Conservation (phyloP, 2,888 invertebrate genomes). For the Tryphoninae sp. region DNA sequence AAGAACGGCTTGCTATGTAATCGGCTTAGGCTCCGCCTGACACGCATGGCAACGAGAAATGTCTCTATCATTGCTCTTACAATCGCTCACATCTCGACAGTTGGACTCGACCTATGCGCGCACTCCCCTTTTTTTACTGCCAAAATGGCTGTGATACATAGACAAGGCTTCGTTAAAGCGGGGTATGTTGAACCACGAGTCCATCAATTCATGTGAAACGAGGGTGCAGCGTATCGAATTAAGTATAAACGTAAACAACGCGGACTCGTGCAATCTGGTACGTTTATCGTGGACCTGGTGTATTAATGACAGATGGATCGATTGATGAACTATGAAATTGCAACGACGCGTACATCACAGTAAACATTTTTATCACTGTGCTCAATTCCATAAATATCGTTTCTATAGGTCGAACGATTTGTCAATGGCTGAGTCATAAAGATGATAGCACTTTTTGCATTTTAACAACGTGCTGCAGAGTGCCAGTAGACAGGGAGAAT, state of each 20-base stretch:
- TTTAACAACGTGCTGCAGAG: neutral
- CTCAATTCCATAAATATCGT: neutral
- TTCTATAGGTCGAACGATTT: neutral
- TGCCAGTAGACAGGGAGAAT: neutral
- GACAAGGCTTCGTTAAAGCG: neutral
- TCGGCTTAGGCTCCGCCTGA: conserved; percentile 58
- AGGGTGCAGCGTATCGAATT: neutral
- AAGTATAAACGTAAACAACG: neutral
- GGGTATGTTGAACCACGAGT: neutral
- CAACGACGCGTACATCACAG: neutral
- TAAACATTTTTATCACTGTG: neutral
- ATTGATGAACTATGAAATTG: conserved; percentile 7
- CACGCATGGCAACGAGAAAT: conserved; percentile 55
- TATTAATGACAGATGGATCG: neutral
- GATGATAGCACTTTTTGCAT: neutral
- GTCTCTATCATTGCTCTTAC: conserved; percentile 50
- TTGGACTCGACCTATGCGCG: neutral
- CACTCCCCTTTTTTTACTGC: neutral
- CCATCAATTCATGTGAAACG: conserved; percentile 9
- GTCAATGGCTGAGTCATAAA: neutral
- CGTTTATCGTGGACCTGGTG: neutral
- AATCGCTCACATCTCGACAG: conserved; percentile 39
- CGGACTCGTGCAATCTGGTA: neutral
- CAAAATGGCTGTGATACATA: conserved; percentile 1
- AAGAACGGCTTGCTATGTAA: conserved; percentile 53